A percentile compares a stretch with the other conserved stretches of the same genome.
Evolutionary conservation across 2,797 vertebrate species (phyloP).

Genomic region (Ciconia nigra): DNA sequence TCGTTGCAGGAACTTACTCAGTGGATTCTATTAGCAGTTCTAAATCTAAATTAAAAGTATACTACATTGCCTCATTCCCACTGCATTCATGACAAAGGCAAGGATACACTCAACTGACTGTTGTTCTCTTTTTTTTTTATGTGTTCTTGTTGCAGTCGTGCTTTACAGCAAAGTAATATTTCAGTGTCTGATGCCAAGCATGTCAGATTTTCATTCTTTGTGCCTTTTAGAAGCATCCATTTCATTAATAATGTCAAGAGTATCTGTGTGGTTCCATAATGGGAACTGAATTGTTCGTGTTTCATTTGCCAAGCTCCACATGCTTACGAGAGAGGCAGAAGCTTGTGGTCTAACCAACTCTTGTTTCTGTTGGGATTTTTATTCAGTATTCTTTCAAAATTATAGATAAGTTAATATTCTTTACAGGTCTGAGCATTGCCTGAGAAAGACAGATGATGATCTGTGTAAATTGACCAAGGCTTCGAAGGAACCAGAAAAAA

Average conservation of each 20-base stretch:
- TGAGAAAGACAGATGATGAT: constrained; percentile 4
- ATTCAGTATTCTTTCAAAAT: not conserved
- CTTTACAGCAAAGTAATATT: not conserved
- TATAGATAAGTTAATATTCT: constrained; percentile 33
- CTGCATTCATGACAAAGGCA: not conserved
- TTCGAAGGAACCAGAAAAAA: constrained; percentile 43
- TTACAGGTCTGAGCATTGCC: constrained; percentile 47
- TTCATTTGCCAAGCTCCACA: not conserved
- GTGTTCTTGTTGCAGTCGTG: not conserved
- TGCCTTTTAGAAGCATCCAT: not conserved
- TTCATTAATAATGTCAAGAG: not conserved
- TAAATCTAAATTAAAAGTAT: not conserved
- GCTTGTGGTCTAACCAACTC: not conserved
- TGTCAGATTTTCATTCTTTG: not conserved
- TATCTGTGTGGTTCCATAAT: not conserved
- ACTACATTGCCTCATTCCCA: not conserved
- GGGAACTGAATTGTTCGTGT: not conserved
- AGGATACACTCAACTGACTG: not conserved
- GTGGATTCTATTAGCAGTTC: not conserved
- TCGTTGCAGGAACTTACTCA: not conserved
- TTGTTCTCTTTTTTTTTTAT: not conserved
- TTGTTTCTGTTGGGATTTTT: not conserved
- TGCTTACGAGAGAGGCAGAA: not conserved
- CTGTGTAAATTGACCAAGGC: constrained; percentile 1
- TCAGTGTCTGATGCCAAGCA: not conserved